Evolutionary conservation across 2,797 vertebrate genomes (phyloP), one percentile per base, ranked within the genome.

Genomic region (Esox masquinongy): DNA sequence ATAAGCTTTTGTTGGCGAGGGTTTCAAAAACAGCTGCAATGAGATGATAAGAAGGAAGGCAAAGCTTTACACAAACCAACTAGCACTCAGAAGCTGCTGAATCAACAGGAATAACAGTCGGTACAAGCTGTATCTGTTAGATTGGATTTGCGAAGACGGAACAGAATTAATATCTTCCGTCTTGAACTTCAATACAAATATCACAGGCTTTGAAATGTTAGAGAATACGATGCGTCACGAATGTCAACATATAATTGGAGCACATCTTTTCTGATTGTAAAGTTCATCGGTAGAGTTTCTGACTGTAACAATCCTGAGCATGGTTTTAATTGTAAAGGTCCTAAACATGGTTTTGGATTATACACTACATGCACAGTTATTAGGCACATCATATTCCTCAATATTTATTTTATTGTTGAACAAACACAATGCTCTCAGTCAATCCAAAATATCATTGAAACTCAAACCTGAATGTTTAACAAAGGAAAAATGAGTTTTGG

Each of bases 11-110:
- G 79, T 80, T 77, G 56, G 70, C 68, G 12, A 29, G 19, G 50
- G 76, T 49, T 79, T 77, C 72, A 53, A 82, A 59, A 80, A 79
- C 81, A 77, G 81, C 79, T 83, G 85, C 76, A 74, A 71, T 17
- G 34, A 67, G 50, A 72, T 68, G 85, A 83, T 83, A 84, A 83
- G 81, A 74, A 81, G 79, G 69, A 47, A 47, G 43, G 43, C 9
- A 51, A 64, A 72, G n/a, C 29, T 63, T n/a, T 68, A 74, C 69
- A 59, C 69, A 73, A 79, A 77, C 68, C 76, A 70, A 56, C 64
- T 34, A 50, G 47, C 75, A 74, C 66, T 77, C 69, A 14, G 75
- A 49, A 50, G 50, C 17, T 70, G 31, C 74, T 77, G 66, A 77
- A 77, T 80, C 79, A 73, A 81, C 75, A 78, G 67, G 78, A 80